Base-by-base conservation (phyloP, 2,888 invertebrate species). In the Dynastes maya region DNA sequence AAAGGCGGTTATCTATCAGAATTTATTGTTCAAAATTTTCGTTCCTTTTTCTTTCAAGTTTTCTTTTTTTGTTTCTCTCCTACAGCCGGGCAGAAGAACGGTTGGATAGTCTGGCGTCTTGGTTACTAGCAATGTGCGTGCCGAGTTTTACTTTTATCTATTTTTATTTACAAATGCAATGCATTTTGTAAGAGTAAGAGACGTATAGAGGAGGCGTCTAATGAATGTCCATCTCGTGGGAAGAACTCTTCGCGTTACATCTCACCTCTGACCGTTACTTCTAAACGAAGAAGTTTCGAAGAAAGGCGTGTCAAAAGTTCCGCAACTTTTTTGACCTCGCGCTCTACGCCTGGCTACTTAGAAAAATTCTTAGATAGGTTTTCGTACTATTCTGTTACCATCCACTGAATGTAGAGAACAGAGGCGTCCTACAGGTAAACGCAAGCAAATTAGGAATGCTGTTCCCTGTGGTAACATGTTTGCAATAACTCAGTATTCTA, bases 181-280 rank as follows among this genome's bases (percentile, higher is more conserved):
- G 16, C 37, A 58, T 55, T 71, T 71, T 55, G 55, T 71, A 37
- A 16, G n/a, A 32, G 68, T 22, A 49, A 49, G 22, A 11, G 16
- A 29, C 3, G 29, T 16, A 45, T 16, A 58, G 16, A 8, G 37
- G 71, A 29, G 22, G 55, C 37, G 58, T 13, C 40, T 58, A 71
- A 71, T 71, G 71, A 71, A 71, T 37, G 58, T 71, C 71, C 77
- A 68, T 63, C 77, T 70, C 77, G 77, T 77, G 77, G 77, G 77
- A 77, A 77, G 71, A 70, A 77, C 71, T 71, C 77, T 70, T 71
- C 55, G 37, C 71, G 71, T 71, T 71, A 71, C 40, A 70, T 70
- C 51, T 77, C 70, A 77, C 77, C 77, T 77, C 70, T 77, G 71
- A 77, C 77, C 71, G 63, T 32, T 40, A 11, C 58, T 58, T 45